Evolutionary conservation across 2,113 vertebrate species (phyloP), one percentile per base, ranked within the genome.

Genomic region (Sinocyclocheilus maitianheensis): DNA sequence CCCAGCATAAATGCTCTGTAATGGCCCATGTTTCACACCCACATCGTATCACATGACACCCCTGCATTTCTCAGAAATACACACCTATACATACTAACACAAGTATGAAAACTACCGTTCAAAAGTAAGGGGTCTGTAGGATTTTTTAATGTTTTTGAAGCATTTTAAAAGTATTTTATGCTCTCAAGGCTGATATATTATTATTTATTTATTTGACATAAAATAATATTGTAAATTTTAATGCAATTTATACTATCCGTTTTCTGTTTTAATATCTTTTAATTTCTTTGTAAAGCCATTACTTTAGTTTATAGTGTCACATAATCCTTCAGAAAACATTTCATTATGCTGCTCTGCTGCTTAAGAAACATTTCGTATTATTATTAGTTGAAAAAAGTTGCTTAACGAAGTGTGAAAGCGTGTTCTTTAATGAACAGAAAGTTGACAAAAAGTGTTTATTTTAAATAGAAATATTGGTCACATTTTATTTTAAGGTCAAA

Each of bases 41-140:
- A n/a, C 77, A 40, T 60, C 12, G 11, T 24, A 4, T 22, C 30
- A 37, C 67, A 20, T 1, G 2, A 3, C 46, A 79, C 10, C 20
- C 22, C 53, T 37, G 77, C 30, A 55, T 78, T 78, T 78, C 77
- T 78, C 53, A 77, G 75, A 77, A 55, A 34, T 34, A 30, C 46
- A 51, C n/a, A 30, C 75, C 14, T 13, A 11, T 12, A 53, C 5
- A 30, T 76, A 22, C 1, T 37, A 34, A 55, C 18, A 78, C 26
- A 77, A 3, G 20, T 13, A 13, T 18, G 1, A 3, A 34, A 30
- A 16, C 34, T 20, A 71, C 67, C 0, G 1, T 71, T 37, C 8
- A 71, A 37, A 37, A 37, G 16, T 26, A 14, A 1, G 26, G 14
- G 14, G 30, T 69, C 65, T 37, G 30, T 71, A 1, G 18, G 16